Base-by-base conservation (phyloP, 2,888 invertebrate genomes). In the Drosophila pseudotakahashii region DNA sequence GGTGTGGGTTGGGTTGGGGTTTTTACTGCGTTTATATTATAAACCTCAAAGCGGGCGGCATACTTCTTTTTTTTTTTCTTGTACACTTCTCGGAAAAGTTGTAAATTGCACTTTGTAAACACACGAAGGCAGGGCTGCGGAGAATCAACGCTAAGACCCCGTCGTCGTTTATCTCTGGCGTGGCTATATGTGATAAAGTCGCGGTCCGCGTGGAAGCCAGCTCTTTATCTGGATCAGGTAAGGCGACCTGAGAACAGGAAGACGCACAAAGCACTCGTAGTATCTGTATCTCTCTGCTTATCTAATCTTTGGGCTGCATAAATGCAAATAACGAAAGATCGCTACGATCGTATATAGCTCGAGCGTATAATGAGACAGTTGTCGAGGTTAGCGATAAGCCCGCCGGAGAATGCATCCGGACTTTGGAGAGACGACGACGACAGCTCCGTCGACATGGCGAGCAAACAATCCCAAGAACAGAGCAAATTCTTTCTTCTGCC, bases 321-420 rank as follows among this genome's bases (percentile, higher is more conserved):
- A 88, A 90, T 90, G 89, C 88, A 90, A 89, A 90, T 89, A 90
- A 74, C 62, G 63, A 64, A 73, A 88, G 88, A 89, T 88, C 81
- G 79, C 66, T 63, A 39, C 70, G 78, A 71, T 75, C 53, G 60
- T 58, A 30, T 34, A 34, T 13, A 34, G 26, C 52, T 26, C 45
- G 45, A 59, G 61, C 69, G 73, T 79, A 74, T 74, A 82, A 81
- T 73, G 69, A 81, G 79, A 77, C 81, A 57, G 76, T 72, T 57
- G 68, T 50, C 73, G 77, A 68, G 67, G 71, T 41, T 73, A 51
- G 69, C 72, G 84, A 85, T 85, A 85, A 85, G 88, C 64, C 50
- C 48, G 47, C 41, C 58, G 66, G 73, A 71, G 75, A 83, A 78
- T 80, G 81, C 86, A 87, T 81, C 82, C 82, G 87, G 68, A 64